phyloP scores from a whole-genome alignment of 2,797 vertebrate genomes.

The Paedocypris micromegethes region DNA sequence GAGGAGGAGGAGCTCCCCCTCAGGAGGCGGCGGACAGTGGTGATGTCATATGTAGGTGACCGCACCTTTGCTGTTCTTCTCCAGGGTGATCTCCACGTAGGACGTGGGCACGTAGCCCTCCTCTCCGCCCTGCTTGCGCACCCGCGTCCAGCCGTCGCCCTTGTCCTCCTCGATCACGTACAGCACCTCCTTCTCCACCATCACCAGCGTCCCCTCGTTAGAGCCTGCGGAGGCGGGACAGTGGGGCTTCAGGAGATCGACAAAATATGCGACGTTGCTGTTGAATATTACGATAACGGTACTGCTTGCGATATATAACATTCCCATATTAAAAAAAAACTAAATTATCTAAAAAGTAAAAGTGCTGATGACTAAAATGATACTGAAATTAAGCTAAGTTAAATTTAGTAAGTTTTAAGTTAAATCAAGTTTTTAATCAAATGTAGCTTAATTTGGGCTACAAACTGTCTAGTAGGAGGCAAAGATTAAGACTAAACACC shows the following conservation, averaged over 20 bases:
- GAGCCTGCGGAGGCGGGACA: slow-evolving; percentile 68
- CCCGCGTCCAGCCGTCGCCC: slow-evolving; percentile 97
- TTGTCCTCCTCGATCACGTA: slow-evolving; percentile 98
- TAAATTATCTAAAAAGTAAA: neutral
- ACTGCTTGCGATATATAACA: neutral
- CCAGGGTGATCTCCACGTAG: slow-evolving; percentile 97
- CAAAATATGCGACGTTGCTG: too few relatives aligned
- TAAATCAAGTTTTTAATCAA: too few relatives aligned
- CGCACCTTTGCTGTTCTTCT: slow-evolving; percentile 99
- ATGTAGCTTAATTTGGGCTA: too few relatives aligned
- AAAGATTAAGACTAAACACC: too few relatives aligned
- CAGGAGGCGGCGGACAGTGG: slow-evolving; percentile 21
- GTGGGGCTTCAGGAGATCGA: too few relatives aligned
- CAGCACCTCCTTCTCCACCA: slow-evolving; percentile 91
- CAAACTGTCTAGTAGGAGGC: too few relatives aligned
- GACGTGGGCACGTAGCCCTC: slow-evolving; percentile 98
- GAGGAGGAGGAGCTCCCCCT: too few relatives aligned
- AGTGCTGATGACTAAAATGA: too few relatives aligned
- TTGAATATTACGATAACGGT: too few relatives aligned
- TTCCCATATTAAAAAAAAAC: neutral
- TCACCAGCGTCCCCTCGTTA: slow-evolving; percentile 93
- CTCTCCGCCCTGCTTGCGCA: slow-evolving; percentile 89
- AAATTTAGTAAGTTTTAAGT: too few relatives aligned
- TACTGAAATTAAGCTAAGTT: too few relatives aligned
- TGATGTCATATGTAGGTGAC: slow-evolving; percentile 96